phyloP scores from a whole-genome alignment of 2,113 vertebrate species.

The Ancistrus triradiatus region DNA sequence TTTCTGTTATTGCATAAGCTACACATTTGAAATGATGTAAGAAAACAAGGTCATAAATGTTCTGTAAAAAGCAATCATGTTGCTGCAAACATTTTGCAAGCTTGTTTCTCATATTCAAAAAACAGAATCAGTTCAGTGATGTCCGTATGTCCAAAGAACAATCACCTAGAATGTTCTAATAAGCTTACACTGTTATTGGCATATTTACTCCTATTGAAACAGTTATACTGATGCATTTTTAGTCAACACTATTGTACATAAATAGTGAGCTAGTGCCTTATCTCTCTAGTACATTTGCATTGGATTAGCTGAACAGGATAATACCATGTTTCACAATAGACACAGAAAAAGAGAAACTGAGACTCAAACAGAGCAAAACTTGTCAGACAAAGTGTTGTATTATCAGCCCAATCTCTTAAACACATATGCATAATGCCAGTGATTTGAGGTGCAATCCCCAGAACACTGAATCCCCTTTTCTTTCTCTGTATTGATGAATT shows the following conservation, averaged over 20 bases:
- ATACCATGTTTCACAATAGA: conserved; percentile 60
- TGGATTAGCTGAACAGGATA: conserved; percentile 54
- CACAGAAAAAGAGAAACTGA: conserved; percentile 48
- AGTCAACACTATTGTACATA: not conserved
- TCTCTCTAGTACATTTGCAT: conserved; percentile 62
- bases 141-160: too few species aligned
- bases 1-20: too few species aligned
- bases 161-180: too few species aligned
- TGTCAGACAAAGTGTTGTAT: conserved; percentile 75
- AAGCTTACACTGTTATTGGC: too few species aligned
- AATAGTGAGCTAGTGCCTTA: conserved; percentile 25
- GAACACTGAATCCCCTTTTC: conserved; percentile 49
- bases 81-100: too few species aligned
- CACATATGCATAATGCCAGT: conserved; percentile 67
- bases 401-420: conserved; percentile 65
- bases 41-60: too few species aligned
- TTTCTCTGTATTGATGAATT: conserved; percentile 68
- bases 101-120: too few species aligned
- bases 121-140: too few species aligned
- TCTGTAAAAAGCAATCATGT: too few species aligned
- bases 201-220: too few species aligned
- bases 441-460: conserved; percentile 60
- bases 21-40: too few species aligned
- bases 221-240: conserved; percentile 7
- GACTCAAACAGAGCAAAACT: conserved; percentile 66